phyloP scores from a whole-genome alignment of 1,140 invertebrate genomes.

The Drosophila bifasciata region DNA sequence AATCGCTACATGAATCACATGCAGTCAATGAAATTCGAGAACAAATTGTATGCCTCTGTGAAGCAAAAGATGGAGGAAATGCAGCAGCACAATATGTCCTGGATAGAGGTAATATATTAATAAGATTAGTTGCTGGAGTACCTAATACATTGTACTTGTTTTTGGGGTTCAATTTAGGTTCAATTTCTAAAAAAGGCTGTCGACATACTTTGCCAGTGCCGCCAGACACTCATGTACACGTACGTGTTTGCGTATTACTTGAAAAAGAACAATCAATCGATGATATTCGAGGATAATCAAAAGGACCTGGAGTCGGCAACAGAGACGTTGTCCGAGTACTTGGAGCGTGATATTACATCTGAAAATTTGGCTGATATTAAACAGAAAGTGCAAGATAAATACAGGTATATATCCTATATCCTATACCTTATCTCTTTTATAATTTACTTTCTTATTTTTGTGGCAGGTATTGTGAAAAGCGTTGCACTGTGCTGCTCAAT shows the following conservation, averaged over 20 bases:
- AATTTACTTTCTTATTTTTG: too few relatives aligned
- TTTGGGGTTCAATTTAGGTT: constrained; percentile 89
- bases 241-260: constrained; percentile 99
- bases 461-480: constrained; percentile 98
- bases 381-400: constrained; percentile 99
- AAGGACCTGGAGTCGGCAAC: constrained; percentile 98
- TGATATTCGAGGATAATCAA: constrained; percentile 99
- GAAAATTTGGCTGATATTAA: constrained; percentile 99
- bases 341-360: constrained; percentile 98
- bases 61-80: constrained; percentile 99
- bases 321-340: constrained; percentile 98
- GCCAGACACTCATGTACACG: constrained; percentile 99
- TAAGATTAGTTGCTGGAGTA: too few relatives aligned
- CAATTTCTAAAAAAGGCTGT: constrained; percentile 99
- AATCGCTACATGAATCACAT: constrained; percentile 99
- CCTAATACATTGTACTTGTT: neutral
- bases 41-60: constrained; percentile 96
- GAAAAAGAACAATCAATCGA: constrained; percentile 98
- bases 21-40: constrained; percentile 99
- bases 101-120: constrained; percentile 99
- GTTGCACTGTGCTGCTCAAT: constrained; percentile 96
- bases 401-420: constrained; percentile 93
- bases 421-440: too few relatives aligned
- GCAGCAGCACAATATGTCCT: constrained; percentile 99
- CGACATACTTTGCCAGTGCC: constrained; percentile 98